Percentiles rank a stretch among this genome's conserved stretches.
phyloP scores from a whole-genome alignment of 2,113 vertebrate species.

The Rhea pennata region DNA sequence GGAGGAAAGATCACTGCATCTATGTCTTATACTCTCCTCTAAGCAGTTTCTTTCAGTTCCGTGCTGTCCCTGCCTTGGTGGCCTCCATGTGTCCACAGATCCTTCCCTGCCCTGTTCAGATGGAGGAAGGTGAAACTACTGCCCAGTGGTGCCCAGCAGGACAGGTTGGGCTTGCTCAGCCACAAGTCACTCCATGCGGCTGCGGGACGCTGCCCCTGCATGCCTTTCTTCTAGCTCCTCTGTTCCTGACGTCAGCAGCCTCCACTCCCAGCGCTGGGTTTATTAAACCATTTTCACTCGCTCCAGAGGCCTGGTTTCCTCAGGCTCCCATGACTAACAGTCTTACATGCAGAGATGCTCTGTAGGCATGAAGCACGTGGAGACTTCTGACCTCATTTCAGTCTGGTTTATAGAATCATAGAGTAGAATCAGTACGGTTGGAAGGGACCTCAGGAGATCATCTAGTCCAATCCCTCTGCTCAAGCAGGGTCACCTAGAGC shows the following conservation, averaged over 20 bases:
- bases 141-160: not conserved
- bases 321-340: not conserved
- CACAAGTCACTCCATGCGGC: not conserved
- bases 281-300: accelerated
- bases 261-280: not conserved
- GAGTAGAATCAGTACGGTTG: no score
- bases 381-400: not conserved
- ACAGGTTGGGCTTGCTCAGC: not conserved
- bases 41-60: not conserved
- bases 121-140: not conserved
- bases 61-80: not conserved
- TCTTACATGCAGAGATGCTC: not conserved
- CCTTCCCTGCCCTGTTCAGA: not conserved
- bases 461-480: no score
- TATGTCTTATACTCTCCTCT: not conserved
- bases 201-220: not conserved
- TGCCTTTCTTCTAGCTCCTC: not conserved
- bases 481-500: no score
- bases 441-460: no score
- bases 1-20: not conserved
- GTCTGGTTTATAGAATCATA: not conserved
- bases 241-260: not conserved
- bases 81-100: accelerated
- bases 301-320: not conserved
- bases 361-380: not conserved